These are phyloP conservation scores for Oreohelix idahoensis DNA, from an alignment of 1,140 invertebrate genomes.

Conservation along the genomic window DNA sequence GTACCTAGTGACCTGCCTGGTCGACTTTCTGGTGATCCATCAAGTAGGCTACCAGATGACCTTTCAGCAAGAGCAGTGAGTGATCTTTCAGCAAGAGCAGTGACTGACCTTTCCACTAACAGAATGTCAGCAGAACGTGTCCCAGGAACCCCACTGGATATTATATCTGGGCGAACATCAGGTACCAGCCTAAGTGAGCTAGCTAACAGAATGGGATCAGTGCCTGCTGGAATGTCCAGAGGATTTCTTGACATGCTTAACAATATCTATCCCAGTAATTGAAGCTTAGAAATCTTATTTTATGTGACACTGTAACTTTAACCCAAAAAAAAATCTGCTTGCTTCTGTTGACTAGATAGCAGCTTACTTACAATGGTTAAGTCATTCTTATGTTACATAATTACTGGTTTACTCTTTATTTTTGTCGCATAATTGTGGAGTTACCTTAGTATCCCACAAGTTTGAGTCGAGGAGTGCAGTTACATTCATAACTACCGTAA, in stretches of 20 bases:
- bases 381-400: too few relatives aligned
- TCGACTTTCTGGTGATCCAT: background rate
- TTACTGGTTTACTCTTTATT: too few relatives aligned
- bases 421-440: too few relatives aligned
- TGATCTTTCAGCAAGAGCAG: conserved; percentile 7
- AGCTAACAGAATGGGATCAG: conserved; percentile 7
- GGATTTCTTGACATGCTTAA: conserved; percentile 38
- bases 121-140: conserved; percentile 6
- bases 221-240: conserved; percentile 37
- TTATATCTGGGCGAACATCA: background rate
- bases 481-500: too few relatives aligned
- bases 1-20: background rate
- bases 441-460: too few relatives aligned
- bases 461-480: too few relatives aligned
- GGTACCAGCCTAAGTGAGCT: conserved; percentile 17
- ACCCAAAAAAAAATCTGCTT: background rate
- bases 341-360: background rate
- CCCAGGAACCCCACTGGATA: background rate
- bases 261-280: conserved; percentile 34
- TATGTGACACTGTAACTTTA: background rate
- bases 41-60: background rate
- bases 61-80: conserved; percentile 7
- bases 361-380: too few relatives aligned
- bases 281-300: background rate
- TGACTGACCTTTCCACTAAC: background rate